A percentile compares a stretch with the other conserved stretches of the same genome.
Conservation (phyloP, 2,888 invertebrate species). For the Pachydiplax longipennis region DNA sequence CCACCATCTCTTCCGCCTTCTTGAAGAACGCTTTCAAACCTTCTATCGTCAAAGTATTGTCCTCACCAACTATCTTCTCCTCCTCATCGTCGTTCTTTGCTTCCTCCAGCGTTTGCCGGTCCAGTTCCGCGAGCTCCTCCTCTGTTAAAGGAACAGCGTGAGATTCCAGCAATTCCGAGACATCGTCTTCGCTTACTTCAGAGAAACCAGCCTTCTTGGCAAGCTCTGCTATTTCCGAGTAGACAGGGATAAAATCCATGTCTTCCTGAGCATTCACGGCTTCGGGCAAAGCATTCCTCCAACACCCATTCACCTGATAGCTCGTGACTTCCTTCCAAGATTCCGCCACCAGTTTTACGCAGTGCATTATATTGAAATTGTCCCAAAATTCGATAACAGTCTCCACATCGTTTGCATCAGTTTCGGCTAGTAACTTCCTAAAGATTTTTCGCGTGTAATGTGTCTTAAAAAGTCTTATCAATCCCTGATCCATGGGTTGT, state of each 20-base stretch:
- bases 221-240: background rate
- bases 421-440: background rate
- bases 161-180: background rate
- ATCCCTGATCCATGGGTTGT: constrained; percentile 3
- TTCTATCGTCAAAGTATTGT: background rate
- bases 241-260: background rate
- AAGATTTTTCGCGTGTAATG: background rate
- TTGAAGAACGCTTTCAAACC: background rate
- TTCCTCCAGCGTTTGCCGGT: background rate
- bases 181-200: background rate
- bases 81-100: background rate
- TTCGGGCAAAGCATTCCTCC: background rate
- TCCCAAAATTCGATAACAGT: background rate
- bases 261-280: background rate
- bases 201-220: background rate
- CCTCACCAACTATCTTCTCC: background rate
- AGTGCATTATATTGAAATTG: background rate
- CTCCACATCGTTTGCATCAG: background rate
- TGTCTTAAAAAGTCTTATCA: background rate
- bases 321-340: background rate
- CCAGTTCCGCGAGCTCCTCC: background rate
- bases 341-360: background rate
- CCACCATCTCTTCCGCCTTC: background rate
- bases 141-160: background rate
- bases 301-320: background rate